Evolutionary conservation across 1,140 invertebrate species (phyloP).

Genomic region (Cyclargus thomasi): DNA sequence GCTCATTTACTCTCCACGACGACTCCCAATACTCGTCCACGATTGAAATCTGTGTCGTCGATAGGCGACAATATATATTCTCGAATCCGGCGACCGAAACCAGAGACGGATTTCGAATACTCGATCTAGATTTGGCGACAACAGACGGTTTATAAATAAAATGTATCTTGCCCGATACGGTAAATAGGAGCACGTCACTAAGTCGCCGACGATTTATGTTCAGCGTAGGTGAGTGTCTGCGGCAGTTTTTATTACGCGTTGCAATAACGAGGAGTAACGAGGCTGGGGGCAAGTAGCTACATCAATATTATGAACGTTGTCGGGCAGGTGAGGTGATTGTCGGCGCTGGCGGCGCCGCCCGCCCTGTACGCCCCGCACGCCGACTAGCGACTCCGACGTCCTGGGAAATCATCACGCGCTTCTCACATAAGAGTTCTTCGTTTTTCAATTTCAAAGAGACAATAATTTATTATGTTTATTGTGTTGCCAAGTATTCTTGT

Average conservation of each 20-base stretch:
- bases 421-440: constrained; percentile 16
- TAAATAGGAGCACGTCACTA: constrained; percentile 4
- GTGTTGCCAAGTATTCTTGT: neutral
- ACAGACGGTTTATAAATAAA: neutral
- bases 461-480: constrained; percentile 8
- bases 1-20: constrained; percentile 53
- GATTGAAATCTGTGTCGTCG: constrained; percentile 41
- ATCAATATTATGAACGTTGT: constrained; percentile 27
- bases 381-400: constrained; percentile 40
- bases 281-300: constrained; percentile 19
- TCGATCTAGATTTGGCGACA: neutral
- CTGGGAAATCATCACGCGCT: constrained; percentile 57
- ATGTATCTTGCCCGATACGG: neutral
- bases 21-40: constrained; percentile 32
- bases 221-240: neutral
- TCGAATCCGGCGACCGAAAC: neutral
- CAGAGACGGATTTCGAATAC: neutral
- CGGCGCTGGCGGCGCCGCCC: constrained; percentile 19
- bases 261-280: constrained; percentile 21
- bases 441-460: constrained; percentile 9
- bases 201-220: constrained; percentile 5
- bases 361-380: constrained; percentile 28
- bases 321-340: constrained; percentile 39
- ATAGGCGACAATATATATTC: constrained; percentile 1
- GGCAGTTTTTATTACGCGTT: constrained; percentile 21